Evolutionary conservation across 1,140 invertebrate genomes (phyloP).

Genomic region (Pollicipes pollicipes): DNA sequence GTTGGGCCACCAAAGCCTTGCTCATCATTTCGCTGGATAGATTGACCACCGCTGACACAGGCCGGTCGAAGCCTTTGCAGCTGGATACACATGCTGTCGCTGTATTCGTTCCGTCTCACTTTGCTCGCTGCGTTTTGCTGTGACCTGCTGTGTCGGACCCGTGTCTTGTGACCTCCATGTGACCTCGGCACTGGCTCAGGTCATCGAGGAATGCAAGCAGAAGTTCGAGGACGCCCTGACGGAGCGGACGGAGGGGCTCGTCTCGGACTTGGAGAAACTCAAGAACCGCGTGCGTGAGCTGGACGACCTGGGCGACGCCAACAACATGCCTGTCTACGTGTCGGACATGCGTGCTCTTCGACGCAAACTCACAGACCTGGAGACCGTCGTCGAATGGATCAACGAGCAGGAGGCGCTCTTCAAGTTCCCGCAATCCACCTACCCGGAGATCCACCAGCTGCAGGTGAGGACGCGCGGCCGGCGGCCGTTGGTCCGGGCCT

Average conservation of each 20-base stretch:
- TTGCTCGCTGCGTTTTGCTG: no score
- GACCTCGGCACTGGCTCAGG: conserved; percentile 22
- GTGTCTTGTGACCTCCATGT: conserved; percentile 3
- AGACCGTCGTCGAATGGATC: conserved; percentile 58
- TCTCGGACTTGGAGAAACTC: conserved; percentile 46
- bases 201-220: conserved; percentile 58
- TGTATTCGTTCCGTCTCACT: no score
- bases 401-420: conserved; percentile 74
- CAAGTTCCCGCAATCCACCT: conserved; percentile 52
- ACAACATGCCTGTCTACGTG: conserved; percentile 33
- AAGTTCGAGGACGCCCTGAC: conserved; percentile 58
- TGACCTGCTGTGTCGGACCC: no score
- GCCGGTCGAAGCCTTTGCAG: no score
- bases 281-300: conserved; percentile 41
- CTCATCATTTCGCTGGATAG: no score
- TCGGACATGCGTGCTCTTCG: conserved; percentile 49
- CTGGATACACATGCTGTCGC: no score
- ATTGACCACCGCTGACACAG: no score
- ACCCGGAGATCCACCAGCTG: conserved; percentile 50
- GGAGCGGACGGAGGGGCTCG: conserved; percentile 44
- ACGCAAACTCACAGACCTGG: conserved; percentile 48
- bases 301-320: conserved; percentile 31
- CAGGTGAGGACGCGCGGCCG: conserved; percentile 17
- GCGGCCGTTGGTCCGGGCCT: no score
- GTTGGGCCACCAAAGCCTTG: no score